Evolutionary conservation across 2,888 invertebrate genomes (phyloP).

Genomic region (Stramonita haemastoma): DNA sequence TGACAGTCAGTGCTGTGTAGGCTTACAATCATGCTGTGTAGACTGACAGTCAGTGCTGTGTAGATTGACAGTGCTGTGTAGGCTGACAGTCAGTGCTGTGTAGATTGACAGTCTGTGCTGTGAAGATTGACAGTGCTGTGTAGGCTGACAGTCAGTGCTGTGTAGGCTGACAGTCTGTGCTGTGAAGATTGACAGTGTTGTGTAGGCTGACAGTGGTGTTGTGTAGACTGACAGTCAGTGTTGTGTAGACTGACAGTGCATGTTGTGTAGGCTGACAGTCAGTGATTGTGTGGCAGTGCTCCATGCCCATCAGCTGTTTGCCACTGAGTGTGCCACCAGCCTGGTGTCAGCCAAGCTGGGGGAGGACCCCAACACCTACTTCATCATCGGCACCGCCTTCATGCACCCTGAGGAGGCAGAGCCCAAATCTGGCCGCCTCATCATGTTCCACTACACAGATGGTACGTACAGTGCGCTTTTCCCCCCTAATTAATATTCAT

Average conservation of each 20-base stretch:
- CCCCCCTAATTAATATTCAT: too few species aligned
- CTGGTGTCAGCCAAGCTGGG: constrained; percentile 93
- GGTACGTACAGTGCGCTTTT: constrained; percentile 77
- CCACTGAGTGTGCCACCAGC: constrained; percentile 93
- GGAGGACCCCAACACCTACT: constrained; percentile 94
- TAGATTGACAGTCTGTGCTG: too few species aligned
- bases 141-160: too few species aligned
- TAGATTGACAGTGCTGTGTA: constrained; percentile 83
- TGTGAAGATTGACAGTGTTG: constrained; percentile 81
- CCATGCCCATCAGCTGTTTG: constrained; percentile 94
- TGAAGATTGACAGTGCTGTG: constrained; percentile 83
- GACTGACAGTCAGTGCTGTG: too few species aligned
- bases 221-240: too few species aligned
- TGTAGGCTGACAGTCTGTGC: too few species aligned
- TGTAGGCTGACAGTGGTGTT: too few species aligned
- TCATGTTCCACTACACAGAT: constrained; percentile 91
- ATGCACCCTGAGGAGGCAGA: constrained; percentile 97
- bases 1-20: too few species aligned
- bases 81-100: too few species aligned
- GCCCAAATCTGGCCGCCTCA: constrained; percentile 92
- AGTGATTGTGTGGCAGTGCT: constrained; percentile 81
- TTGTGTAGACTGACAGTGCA: too few species aligned
- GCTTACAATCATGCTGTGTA: too few species aligned
- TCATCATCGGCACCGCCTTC: constrained; percentile 92
- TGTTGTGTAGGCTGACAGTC: too few species aligned